phyloP scores from a whole-genome alignment of 2,113 vertebrate genomes.

The Antechinus flavipes region DNA sequence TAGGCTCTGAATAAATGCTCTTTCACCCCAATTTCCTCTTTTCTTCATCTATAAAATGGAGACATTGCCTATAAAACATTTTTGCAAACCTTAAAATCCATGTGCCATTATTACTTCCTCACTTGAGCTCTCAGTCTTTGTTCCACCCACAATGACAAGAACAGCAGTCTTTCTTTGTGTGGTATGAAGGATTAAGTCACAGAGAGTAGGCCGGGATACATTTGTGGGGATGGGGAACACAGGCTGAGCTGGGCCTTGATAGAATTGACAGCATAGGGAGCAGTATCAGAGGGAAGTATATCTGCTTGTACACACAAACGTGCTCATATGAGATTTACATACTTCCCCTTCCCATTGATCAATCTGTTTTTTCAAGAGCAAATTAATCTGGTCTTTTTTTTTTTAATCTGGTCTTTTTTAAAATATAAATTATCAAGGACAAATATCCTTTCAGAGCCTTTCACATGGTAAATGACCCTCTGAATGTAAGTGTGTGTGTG shows the following conservation, averaged over 20 bases:
- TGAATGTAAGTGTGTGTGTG: background rate
- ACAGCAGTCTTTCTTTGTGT: background rate
- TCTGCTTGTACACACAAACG: background rate
- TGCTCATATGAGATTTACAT: background rate
- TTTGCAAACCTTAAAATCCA: background rate
- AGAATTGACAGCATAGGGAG: background rate
- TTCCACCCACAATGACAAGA: background rate
- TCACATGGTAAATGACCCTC: background rate
- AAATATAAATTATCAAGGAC: constrained; percentile 51
- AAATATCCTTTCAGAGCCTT: constrained; percentile 28
- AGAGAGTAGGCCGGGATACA: background rate
- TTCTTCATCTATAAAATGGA: background rate
- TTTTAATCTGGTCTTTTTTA: constrained; percentile 55
- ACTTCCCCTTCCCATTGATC: background rate
- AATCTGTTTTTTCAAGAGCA: constrained; percentile 54
- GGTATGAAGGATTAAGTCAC: background rate
- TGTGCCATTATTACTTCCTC: background rate
- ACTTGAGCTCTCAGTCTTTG: background rate
- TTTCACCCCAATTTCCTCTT: background rate
- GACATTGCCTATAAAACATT: background rate
- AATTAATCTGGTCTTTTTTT: constrained; percentile 62
- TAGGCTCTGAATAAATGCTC: background rate
- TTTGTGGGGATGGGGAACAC: background rate
- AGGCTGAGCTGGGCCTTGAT: no score
- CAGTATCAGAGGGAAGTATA: background rate